Percentiles rank a stretch among this genome's conserved stretches.
phyloP scores from a whole-genome alignment of 2,888 invertebrate genomes.

The Scaeva pyrastri region DNA sequence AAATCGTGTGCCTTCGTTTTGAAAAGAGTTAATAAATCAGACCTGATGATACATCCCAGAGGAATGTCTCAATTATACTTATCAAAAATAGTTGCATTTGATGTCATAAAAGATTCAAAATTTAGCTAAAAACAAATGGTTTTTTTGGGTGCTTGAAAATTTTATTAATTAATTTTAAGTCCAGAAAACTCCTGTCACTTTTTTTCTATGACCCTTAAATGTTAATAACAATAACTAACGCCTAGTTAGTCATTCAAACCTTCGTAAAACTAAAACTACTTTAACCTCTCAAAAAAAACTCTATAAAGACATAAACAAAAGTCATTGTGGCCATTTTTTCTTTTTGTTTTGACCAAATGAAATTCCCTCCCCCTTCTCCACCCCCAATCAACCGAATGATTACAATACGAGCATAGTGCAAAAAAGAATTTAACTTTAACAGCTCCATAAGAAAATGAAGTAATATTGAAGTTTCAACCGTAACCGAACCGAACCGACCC shows the following conservation, averaged over 20 bases:
- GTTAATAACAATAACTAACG: not conserved
- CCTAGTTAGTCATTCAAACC: not conserved
- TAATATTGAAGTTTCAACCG: conserved; percentile 73
- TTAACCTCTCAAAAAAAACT: not conserved
- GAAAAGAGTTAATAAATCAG: too few species aligned
- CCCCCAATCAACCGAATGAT: conserved; percentile 29
- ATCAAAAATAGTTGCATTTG: too few species aligned
- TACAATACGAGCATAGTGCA: conserved; percentile 1
- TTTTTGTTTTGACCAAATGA: conserved; percentile 22
- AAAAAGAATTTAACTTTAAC: conserved; percentile 69
- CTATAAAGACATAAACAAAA: conserved; percentile 56
- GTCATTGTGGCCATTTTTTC: conserved; percentile 72
- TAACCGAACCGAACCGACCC: conserved; percentile 67
- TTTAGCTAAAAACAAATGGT: too few species aligned
- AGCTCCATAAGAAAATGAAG: conserved; percentile 66
- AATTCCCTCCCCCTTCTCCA: too few species aligned
- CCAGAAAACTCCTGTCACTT: not conserved
- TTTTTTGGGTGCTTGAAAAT: too few species aligned
- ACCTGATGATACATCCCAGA: too few species aligned
- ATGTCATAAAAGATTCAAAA: too few species aligned
- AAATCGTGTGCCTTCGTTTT: too few species aligned
- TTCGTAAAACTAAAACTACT: not conserved
- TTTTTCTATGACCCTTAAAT: not conserved
- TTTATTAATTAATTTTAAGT: too few species aligned
- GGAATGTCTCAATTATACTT: too few species aligned